Percentiles rank a stretch among this genome's conserved stretches.
Evolutionary conservation across 2,797 vertebrate genomes (phyloP).

Genomic region (Gila robusta): DNA sequence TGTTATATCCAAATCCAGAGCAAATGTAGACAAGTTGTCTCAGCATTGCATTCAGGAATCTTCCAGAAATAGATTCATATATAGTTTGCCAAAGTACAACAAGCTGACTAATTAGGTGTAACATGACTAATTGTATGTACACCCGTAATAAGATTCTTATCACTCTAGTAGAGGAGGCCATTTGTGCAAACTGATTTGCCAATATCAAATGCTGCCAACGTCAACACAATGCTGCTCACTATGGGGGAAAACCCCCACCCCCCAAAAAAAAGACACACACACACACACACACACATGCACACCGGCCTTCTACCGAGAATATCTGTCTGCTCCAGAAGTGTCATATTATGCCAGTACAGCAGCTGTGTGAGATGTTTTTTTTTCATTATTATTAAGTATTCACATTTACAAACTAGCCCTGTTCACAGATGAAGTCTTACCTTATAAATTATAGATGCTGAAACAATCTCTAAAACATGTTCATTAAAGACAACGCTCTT

Average conservation of each 20-base stretch:
- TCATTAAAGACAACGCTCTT: conserved; percentile 81
- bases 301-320: conserved; percentile 46
- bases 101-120: conserved; percentile 39
- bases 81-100: conserved; percentile 28
- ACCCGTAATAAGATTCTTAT: conserved; percentile 48
- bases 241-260: not conserved
- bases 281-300: conserved; percentile 43
- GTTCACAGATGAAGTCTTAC: conserved; percentile 70
- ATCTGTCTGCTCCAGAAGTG: conserved; percentile 59
- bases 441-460: conserved; percentile 80
- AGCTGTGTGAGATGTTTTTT: conserved; percentile 60
- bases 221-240: conserved; percentile 34
- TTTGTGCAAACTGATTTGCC: conserved; percentile 52
- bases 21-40: not conserved
- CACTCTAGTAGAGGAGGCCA: conserved; percentile 37
- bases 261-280: not conserved
- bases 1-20: conserved; percentile 25
- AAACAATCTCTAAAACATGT: conserved; percentile 82
- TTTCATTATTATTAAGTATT: conserved; percentile 68
- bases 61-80: conserved; percentile 8
- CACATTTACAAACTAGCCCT: conserved; percentile 70
- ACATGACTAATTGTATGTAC: conserved; percentile 51
- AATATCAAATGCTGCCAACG: conserved; percentile 51
- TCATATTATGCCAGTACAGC: conserved; percentile 54
- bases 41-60: conserved; percentile 1